These are phyloP conservation scores for Mycalesis mineus DNA, from an alignment of 2,888 invertebrate species.

Conservation along the genomic window DNA sequence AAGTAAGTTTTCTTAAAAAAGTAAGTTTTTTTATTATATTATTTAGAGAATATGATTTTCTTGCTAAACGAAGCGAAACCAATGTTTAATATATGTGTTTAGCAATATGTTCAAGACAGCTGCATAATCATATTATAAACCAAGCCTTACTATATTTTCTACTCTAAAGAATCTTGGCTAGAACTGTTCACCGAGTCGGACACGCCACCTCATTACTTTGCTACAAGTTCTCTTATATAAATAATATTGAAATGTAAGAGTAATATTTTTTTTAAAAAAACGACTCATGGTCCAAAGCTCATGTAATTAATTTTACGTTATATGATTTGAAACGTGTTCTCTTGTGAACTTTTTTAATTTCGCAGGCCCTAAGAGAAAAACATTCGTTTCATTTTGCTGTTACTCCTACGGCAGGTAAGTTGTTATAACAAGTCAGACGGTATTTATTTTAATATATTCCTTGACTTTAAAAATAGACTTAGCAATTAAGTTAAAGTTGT, in stretches of 20 bases:
- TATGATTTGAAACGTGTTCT: constrained; percentile 9
- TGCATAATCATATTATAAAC: background rate
- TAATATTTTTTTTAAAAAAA: constrained; percentile 57
- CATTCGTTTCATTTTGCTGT: background rate
- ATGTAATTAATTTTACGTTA: constrained; percentile 15
- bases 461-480: background rate
- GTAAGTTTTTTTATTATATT: too few species aligned
- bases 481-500: too few species aligned
- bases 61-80: too few species aligned
- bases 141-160: constrained; percentile 1
- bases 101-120: too few species aligned
- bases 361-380: constrained; percentile 22
- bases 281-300: constrained; percentile 16
- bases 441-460: background rate
- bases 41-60: too few species aligned
- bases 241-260: constrained; percentile 65
- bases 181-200: constrained; percentile 19
- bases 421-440: constrained; percentile 34
- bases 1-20: too few species aligned
- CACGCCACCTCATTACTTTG: constrained; percentile 64
- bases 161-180: constrained; percentile 37
- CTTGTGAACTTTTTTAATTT: constrained; percentile 13
- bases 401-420: constrained; percentile 21
- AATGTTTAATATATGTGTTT: too few species aligned
- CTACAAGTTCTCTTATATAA: constrained; percentile 58